phyloP scores from a whole-genome alignment of 2,797 vertebrate species.

The Tenualosa thibaudeaui region DNA sequence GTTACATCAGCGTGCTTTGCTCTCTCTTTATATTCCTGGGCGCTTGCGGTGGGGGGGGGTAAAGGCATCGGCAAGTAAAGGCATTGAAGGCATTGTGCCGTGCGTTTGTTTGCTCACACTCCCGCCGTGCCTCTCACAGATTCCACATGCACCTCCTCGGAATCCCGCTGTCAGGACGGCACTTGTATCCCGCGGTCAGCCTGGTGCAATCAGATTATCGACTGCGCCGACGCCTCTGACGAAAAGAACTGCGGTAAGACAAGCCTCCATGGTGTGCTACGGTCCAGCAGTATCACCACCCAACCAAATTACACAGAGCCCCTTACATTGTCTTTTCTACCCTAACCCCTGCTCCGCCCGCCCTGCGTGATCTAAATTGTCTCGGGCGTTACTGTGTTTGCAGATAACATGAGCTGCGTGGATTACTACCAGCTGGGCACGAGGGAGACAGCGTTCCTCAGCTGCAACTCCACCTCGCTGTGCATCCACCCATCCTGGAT shows the following conservation, averaged over 20 bases:
- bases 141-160: conserved; percentile 72
- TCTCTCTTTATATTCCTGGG: not conserved
- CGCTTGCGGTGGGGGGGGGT: not conserved
- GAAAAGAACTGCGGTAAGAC: conserved; percentile 92
- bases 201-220: conserved; percentile 92
- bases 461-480: conserved; percentile 94
- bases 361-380: not conserved
- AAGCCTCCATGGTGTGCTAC: not conserved
- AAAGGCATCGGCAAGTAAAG: not conserved
- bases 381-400: conserved; percentile 45
- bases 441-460: conserved; percentile 86
- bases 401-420: conserved; percentile 89
- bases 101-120: not conserved
- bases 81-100: not conserved
- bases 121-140: conserved; percentile 54
- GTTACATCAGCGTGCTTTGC: not conserved
- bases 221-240: conserved; percentile 92
- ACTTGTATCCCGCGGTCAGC: conserved; percentile 83
- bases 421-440: conserved; percentile 94
- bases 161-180: conserved; percentile 88
- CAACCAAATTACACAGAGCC: not conserved
- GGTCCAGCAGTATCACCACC: not conserved
- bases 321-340: not conserved
- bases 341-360: not conserved
- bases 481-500: conserved; percentile 94